phyloP scores from a whole-genome alignment of 2,888 invertebrate genomes.

The Eupithecia pulchellata region DNA sequence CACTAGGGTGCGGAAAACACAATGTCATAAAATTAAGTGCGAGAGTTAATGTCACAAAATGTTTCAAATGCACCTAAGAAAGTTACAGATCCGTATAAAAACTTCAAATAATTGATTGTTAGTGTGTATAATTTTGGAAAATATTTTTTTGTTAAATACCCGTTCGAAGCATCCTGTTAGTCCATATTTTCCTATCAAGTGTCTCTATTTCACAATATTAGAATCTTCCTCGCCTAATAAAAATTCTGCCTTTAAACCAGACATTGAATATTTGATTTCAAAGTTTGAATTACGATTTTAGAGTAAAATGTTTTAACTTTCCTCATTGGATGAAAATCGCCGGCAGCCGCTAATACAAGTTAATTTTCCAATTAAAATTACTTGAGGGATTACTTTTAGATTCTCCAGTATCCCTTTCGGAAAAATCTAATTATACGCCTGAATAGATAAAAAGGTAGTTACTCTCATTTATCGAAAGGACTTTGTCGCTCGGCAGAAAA shows the following conservation, averaged over 20 bases:
- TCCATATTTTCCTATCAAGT: too few species aligned
- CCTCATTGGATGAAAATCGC: constrained; percentile 23
- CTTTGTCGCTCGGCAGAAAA: neutral
- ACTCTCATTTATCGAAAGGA: neutral
- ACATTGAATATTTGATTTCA: constrained; percentile 5
- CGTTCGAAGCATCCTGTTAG: too few species aligned
- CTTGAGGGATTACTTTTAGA: constrained; percentile 2
- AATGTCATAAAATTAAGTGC: too few species aligned
- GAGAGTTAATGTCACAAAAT: too few species aligned
- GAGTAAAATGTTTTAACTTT: constrained; percentile 32
- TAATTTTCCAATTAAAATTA: constrained; percentile 38
- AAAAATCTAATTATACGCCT: neutral
- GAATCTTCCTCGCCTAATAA: neutral
- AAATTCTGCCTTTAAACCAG: neutral
- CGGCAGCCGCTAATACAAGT: constrained; percentile 28
- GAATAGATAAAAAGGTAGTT: neutral
- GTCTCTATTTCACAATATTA: neutral
- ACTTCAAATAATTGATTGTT: too few species aligned
- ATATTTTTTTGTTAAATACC: too few species aligned
- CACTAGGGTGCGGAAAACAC: too few species aligned
- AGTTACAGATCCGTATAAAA: too few species aligned
- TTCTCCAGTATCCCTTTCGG: neutral
- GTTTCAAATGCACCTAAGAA: too few species aligned
- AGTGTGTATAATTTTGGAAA: too few species aligned
- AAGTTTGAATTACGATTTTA: constrained; percentile 17